phyloP scores from a whole-genome alignment of 2,797 vertebrate species.

The Poecilia wingei region DNA sequence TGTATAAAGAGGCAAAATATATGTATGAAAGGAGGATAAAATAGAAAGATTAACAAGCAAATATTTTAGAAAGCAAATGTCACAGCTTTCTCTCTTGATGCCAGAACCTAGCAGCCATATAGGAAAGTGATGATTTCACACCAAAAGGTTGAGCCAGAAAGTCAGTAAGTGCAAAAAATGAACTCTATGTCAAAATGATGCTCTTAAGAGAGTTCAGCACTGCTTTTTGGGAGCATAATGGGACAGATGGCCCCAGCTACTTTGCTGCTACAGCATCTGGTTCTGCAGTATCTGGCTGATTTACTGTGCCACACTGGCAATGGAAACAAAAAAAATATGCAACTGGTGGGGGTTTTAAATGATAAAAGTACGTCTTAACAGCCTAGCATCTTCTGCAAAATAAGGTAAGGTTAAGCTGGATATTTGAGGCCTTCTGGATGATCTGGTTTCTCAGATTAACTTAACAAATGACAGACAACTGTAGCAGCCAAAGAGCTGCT shows the following conservation, averaged over 20 bases:
- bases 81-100: neutral
- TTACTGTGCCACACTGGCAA: neutral
- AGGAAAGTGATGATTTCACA: conserved; percentile 7
- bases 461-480: neutral
- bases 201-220: neutral
- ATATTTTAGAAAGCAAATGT: neutral
- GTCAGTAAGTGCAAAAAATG: conserved; percentile 18
- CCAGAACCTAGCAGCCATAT: neutral
- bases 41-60: neutral
- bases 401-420: neutral
- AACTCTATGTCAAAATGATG: conserved; percentile 23
- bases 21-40: neutral
- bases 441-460: neutral
- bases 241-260: conserved; percentile 16
- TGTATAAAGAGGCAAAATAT: conserved; percentile 1
- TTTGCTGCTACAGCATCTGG: neutral
- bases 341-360: neutral
- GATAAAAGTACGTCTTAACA: neutral
- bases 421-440: neutral
- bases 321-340: neutral
- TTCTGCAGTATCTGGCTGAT: neutral
- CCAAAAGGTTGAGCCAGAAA: conserved; percentile 5
- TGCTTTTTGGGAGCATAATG: conserved; percentile 13
- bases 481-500: neutral
- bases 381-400: neutral